phyloP scores from a whole-genome alignment of 2,797 vertebrate genomes.

The Meda fulgida region DNA sequence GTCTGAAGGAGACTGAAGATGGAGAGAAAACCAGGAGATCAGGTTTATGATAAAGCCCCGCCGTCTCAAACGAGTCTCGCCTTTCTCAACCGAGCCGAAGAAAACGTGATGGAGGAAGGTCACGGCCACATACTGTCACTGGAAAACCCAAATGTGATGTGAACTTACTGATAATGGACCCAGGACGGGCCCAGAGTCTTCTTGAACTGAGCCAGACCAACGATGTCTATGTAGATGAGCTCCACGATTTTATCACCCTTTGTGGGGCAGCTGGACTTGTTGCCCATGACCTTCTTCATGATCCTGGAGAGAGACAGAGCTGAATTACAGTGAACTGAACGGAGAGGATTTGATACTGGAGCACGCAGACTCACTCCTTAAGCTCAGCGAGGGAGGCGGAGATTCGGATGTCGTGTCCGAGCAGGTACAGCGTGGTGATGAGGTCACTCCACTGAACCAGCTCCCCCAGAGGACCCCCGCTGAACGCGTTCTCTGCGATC shows the following conservation, averaged over 20 bases:
- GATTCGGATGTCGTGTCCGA: conserved; percentile 97
- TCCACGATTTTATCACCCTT: conserved; percentile 96
- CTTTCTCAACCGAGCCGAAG: neutral
- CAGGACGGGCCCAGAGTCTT: conserved; percentile 97
- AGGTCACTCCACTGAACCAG: conserved; percentile 99
- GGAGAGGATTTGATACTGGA: neutral
- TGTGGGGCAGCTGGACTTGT: conserved; percentile 96
- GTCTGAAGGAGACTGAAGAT: neutral
- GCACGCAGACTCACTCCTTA: conserved; percentile 91
- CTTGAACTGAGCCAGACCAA: conserved; percentile 97
- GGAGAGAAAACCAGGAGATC: conserved; percentile 17
- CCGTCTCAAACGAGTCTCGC: neutral
- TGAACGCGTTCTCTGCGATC: conserved; percentile 98
- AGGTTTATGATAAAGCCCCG: neutral
- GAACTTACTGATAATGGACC: conserved; percentile 98
- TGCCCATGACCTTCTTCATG: conserved; percentile 98
- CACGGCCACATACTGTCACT: neutral
- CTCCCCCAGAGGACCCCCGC: conserved; percentile 95
- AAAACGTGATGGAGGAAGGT: neutral
- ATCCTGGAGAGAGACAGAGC: conserved; percentile 78
- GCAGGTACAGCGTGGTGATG: conserved; percentile 97
- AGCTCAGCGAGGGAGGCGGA: conserved; percentile 97
- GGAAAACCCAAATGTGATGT: neutral
- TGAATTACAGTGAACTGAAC: neutral
- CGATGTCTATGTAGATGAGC: conserved; percentile 99